Evolutionary conservation across 2,113 vertebrate species (phyloP).

Genomic region (Chauna torquata): DNA sequence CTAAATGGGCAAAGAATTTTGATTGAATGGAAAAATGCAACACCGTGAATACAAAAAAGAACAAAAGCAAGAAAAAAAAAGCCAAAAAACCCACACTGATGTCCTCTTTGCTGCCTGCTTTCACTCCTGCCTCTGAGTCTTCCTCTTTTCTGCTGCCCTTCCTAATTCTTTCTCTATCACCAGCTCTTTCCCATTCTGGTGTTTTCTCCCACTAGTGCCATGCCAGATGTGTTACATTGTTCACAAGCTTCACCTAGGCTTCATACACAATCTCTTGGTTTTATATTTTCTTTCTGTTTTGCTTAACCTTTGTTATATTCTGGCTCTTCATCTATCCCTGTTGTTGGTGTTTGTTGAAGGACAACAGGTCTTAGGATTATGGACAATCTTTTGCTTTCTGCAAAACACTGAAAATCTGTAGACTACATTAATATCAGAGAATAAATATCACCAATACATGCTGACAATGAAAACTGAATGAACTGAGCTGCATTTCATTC

Average conservation of each 20-base stretch:
- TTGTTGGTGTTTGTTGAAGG: background rate
- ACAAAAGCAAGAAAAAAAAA: background rate
- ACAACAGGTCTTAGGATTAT: background rate
- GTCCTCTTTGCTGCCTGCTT: background rate
- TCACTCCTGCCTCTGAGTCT: background rate
- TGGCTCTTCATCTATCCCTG: background rate
- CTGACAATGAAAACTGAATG: background rate
- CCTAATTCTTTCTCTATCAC: background rate
- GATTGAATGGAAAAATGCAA: background rate
- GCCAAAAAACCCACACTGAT: rapidly evolving
- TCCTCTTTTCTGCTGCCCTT: background rate
- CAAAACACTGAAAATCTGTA: background rate
- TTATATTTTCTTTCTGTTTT: background rate
- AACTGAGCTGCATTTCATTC: background rate
- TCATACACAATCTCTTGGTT: background rate
- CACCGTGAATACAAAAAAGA: background rate
- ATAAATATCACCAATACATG: background rate
- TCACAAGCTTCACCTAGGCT: background rate
- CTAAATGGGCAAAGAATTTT: background rate
- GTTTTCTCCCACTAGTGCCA: background rate
- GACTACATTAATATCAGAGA: background rate
- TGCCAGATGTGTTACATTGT: background rate
- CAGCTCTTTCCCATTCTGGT: background rate
- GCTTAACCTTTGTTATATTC: background rate
- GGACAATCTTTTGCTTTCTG: background rate